These are phyloP conservation scores for Nephila pilipes DNA, from an alignment of 1,140 invertebrate genomes.

Conservation along the genomic window DNA sequence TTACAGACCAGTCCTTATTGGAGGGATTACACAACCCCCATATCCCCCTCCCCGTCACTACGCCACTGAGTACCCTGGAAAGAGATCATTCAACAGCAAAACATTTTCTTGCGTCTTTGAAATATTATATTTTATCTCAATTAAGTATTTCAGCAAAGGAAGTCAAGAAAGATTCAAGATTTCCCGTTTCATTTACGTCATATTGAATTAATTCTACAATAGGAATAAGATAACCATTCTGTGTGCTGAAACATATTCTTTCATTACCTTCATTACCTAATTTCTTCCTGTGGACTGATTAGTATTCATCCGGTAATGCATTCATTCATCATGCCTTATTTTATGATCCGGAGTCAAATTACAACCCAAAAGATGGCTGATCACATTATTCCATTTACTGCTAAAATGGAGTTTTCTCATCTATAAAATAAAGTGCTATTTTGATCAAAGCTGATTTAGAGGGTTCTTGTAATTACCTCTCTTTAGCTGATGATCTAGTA, in stretches of 20 bases:
- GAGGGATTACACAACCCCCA: too few relatives aligned
- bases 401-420: conserved; percentile 36
- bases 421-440: conserved; percentile 51
- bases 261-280: conserved; percentile 61
- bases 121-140: neutral
- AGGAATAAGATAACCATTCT: neutral
- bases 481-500: conserved; percentile 13
- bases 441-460: conserved; percentile 50
- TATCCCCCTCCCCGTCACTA: too few relatives aligned
- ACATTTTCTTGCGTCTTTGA: neutral
- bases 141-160: neutral
- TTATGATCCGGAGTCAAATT: conserved; percentile 44
- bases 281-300: conserved; percentile 30
- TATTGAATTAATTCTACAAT: neutral
- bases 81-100: too few relatives aligned
- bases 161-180: neutral
- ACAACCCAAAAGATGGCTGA: neutral
- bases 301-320: conserved; percentile 54
- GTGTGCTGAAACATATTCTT: neutral
- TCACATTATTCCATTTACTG: conserved; percentile 24
- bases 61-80: too few relatives aligned
- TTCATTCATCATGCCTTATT: conserved; percentile 57
- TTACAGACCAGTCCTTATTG: too few relatives aligned
- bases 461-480: conserved; percentile 54
- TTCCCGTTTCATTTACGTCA: neutral